Conservation (phyloP, 2,113 vertebrate genomes). For the Toxotes jaculatrix region DNA sequence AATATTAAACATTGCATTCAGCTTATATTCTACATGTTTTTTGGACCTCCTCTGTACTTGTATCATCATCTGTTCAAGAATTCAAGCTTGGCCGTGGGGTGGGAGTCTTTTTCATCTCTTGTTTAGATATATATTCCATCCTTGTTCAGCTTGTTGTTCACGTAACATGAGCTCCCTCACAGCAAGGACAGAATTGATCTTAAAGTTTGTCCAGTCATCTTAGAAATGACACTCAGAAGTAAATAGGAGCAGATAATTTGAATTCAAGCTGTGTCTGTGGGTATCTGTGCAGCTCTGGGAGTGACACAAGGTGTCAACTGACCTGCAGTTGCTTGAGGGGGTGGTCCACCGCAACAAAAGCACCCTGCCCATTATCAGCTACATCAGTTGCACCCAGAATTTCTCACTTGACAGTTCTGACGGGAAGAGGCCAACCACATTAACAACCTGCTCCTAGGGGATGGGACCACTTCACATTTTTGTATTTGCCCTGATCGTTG, state of each 20-base stretch:
- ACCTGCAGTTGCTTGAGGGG: conserved; percentile 39
- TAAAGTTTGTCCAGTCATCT: conserved; percentile 36
- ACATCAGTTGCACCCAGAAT: conserved; percentile 30
- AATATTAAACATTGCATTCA: conserved; percentile 33
- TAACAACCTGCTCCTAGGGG: conserved; percentile 10
- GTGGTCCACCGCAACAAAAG: conserved; percentile 28
- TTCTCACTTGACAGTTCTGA: conserved; percentile 10
- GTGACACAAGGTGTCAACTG: conserved; percentile 29
- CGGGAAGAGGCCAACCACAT: conserved; percentile 13
- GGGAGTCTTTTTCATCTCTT: not conserved
- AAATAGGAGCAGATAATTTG: conserved; percentile 47
- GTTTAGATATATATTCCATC: conserved; percentile 29
- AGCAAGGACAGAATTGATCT: conserved; percentile 60
- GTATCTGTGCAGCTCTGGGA: conserved; percentile 27
- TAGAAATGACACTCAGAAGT: conserved; percentile 47
- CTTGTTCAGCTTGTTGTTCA: conserved; percentile 34
- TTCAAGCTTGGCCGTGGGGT: not conserved
- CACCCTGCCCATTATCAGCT: conserved; percentile 28
- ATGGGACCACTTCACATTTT: not conserved
- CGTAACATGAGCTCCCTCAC: conserved; percentile 18
- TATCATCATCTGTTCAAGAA: conserved; percentile 13
- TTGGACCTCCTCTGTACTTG: conserved; percentile 8
- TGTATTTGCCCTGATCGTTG: conserved; percentile 1
- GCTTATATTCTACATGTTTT: not conserved
- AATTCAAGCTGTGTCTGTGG: conserved; percentile 41